phyloP scores from a whole-genome alignment of 2,797 vertebrate species.

The Pyrocephalus nanus region DNA sequence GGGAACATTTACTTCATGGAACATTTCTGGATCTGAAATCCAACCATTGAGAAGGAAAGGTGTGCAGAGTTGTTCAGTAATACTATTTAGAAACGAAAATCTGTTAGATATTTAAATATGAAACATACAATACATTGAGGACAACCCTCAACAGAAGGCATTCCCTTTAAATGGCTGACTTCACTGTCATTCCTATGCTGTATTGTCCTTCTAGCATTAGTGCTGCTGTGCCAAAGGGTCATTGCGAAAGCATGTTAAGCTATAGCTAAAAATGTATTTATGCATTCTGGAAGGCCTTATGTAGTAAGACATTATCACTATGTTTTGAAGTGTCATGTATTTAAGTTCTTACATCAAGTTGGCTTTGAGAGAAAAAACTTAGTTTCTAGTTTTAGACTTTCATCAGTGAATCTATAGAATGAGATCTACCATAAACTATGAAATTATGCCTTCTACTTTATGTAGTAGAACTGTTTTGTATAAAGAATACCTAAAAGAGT shows the following conservation, averaged over 20 bases:
- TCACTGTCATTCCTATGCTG: not conserved
- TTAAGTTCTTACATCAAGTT: not conserved
- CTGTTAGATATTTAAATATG: not conserved
- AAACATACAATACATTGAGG: not conserved
- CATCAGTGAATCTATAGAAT: not conserved
- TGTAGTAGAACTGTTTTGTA: not conserved
- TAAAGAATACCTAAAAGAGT: not conserved
- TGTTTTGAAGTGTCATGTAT: not conserved
- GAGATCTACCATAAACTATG: not conserved
- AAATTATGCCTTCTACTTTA: not conserved
- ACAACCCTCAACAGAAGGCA: not conserved
- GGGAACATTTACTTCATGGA: slow-evolving; percentile 52
- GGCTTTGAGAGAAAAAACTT: not conserved
- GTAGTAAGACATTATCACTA: not conserved
- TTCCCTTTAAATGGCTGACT: not conserved
- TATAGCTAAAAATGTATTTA: not conserved
- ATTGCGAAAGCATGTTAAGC: not conserved
- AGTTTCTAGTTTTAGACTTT: not conserved
- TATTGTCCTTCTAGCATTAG: not conserved
- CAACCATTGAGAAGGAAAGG: not conserved
- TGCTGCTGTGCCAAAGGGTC: not conserved
- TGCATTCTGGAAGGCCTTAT: not conserved
- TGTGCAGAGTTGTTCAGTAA: slow-evolving; percentile 15
- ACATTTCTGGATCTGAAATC: slow-evolving; percentile 50
- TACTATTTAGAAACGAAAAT: slow-evolving; percentile 39